Conservation (phyloP, 2,113 vertebrate species). For the Periophthalmus modestus region DNA sequence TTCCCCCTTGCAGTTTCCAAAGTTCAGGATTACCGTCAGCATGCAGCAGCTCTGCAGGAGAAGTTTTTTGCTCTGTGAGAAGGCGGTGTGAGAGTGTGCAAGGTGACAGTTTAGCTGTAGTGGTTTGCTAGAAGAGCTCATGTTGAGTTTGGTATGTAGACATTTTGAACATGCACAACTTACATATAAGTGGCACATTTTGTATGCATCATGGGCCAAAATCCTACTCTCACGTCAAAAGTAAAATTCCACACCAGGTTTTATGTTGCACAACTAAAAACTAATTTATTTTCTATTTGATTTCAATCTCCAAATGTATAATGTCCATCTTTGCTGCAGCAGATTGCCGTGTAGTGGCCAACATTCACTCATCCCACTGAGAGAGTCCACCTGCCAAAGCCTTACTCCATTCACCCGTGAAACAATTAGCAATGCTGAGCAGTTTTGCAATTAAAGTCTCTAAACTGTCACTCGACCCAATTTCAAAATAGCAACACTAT, state of each 20-base stretch:
- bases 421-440: constrained; percentile 82
- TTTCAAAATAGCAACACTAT: constrained; percentile 78
- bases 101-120: constrained; percentile 61
- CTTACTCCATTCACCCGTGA: constrained; percentile 71
- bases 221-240: constrained; percentile 42
- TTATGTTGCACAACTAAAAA: constrained; percentile 32
- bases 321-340: constrained; percentile 45
- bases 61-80: constrained; percentile 68
- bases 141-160: constrained; percentile 64
- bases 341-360: constrained; percentile 34
- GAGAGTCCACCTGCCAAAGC: constrained; percentile 68
- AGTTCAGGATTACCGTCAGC: constrained; percentile 76
- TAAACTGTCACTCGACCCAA: constrained; percentile 80
- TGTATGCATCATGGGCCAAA: constrained; percentile 55
- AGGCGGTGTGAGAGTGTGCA: constrained; percentile 59
- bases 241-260: constrained; percentile 25
- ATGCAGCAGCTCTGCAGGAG: constrained; percentile 66
- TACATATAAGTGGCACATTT: constrained; percentile 56
- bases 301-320: background rate
- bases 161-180: constrained; percentile 57
- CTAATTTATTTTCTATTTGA: background rate
- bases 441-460: constrained; percentile 80
- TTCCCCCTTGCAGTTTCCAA: constrained; percentile 76
- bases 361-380: constrained; percentile 56
- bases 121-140: constrained; percentile 60